Conservation (phyloP, 2,113 vertebrate genomes). For the Gambusia holbrooki region DNA sequence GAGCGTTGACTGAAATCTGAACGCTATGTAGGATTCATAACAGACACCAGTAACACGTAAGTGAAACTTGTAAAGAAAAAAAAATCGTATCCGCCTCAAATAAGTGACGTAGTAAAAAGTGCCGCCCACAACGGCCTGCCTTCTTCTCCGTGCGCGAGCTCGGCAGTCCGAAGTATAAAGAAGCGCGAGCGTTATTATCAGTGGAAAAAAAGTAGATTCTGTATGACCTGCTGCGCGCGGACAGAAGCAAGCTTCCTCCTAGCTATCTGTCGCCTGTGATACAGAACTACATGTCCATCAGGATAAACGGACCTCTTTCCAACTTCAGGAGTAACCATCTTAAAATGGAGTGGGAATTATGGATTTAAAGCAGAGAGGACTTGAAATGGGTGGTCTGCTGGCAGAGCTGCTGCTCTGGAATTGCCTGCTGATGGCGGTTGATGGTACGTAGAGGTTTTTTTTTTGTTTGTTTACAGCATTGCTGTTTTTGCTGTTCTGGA, state of each 20-base stretch:
- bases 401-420: constrained; percentile 59
- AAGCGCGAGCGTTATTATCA: constrained; percentile 51
- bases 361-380: constrained; percentile 54
- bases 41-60: too few species aligned
- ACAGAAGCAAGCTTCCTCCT: neutral
- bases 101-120: constrained; percentile 63
- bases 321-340: constrained; percentile 25
- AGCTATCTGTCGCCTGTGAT: too few species aligned
- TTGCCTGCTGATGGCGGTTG: constrained; percentile 57
- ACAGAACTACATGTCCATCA: neutral
- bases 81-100: constrained; percentile 17
- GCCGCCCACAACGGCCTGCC: constrained; percentile 58
- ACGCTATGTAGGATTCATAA: too few species aligned
- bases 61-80: neutral
- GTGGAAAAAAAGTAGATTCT: constrained; percentile 38
- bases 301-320: constrained; percentile 14
- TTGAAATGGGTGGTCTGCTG: constrained; percentile 68
- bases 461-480: neutral
- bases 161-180: constrained; percentile 59
- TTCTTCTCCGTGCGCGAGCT: constrained; percentile 61
- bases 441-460: constrained; percentile 69
- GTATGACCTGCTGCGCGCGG: neutral
- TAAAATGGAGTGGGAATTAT: constrained; percentile 63
- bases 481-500: too few species aligned
- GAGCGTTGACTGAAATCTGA: too few species aligned